phyloP scores from a whole-genome alignment of 1,140 invertebrate genomes.

The Kradibia gibbosae region DNA sequence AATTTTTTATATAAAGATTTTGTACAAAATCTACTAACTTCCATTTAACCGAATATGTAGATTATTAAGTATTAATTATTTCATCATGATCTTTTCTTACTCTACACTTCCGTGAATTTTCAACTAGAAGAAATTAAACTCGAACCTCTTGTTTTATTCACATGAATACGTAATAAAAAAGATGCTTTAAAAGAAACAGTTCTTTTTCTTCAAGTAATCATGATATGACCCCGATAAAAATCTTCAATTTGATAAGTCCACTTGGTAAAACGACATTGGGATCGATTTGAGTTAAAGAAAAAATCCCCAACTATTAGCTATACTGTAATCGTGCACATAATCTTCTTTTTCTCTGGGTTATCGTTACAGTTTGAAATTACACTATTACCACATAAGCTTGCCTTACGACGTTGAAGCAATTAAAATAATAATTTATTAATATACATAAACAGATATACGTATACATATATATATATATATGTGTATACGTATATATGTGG shows the following conservation, averaged over 20 bases:
- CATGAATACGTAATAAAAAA: neutral
- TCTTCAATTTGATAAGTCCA: neutral
- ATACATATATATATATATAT: no score
- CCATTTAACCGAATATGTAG: neutral
- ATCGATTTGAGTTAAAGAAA: neutral
- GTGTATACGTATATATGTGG: no score
- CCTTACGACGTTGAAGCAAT: neutral
- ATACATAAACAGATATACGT: neutral
- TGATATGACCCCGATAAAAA: neutral
- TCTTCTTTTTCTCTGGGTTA: constrained; percentile 1
- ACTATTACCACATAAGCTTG: neutral
- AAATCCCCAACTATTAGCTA: neutral
- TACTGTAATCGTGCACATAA: constrained; percentile 17
- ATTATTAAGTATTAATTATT: neutral
- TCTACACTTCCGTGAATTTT: neutral
- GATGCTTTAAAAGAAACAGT: neutral
- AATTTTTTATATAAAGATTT: neutral
- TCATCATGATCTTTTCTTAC: neutral
- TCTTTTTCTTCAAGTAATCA: neutral
- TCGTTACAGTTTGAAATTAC: constrained; percentile 4
- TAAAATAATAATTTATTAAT: constrained; percentile 29
- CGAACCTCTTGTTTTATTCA: neutral
- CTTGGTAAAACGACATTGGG: neutral
- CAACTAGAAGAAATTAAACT: neutral
- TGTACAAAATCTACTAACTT: neutral